Evolutionary conservation across 2,797 vertebrate genomes (phyloP).

Genomic region (Eutrigla gurnardus): DNA sequence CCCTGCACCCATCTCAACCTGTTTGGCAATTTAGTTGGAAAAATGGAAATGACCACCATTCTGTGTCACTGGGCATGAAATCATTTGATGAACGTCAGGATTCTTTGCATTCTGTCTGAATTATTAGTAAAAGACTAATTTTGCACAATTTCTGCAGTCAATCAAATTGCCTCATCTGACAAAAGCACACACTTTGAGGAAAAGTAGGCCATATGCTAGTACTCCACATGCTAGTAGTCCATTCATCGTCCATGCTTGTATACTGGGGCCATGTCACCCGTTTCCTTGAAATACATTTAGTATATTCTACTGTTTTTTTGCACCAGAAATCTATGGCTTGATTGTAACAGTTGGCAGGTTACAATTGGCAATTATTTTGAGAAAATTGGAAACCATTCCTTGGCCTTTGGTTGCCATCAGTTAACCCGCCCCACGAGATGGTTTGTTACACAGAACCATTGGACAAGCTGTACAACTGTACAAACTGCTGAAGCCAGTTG

Average conservation of each 20-base stretch:
- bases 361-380: not conserved
- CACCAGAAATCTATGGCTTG: not conserved
- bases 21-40: constrained; percentile 38
- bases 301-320: not conserved
- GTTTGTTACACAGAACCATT: too few relatives aligned
- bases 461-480: too few relatives aligned
- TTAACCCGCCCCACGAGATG: too few relatives aligned
- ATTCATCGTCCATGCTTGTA: too few relatives aligned
- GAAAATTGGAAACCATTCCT: not conserved
- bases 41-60: constrained; percentile 35
- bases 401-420: not conserved
- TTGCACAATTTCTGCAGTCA: not conserved
- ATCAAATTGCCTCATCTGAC: constrained; percentile 13
- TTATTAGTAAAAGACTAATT: constrained; percentile 15
- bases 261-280: not conserved
- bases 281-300: not conserved
- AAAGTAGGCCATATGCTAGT: not conserved
- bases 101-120: constrained; percentile 32
- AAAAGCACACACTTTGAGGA: not conserved
- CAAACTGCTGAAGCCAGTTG: too few relatives aligned
- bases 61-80: constrained; percentile 30
- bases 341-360: not conserved
- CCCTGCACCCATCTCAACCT: constrained; percentile 12
- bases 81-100: constrained; percentile 11
- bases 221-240: not conserved